Conservation (phyloP, 2,113 vertebrate species). For the Hemibagrus wyckioides region DNA sequence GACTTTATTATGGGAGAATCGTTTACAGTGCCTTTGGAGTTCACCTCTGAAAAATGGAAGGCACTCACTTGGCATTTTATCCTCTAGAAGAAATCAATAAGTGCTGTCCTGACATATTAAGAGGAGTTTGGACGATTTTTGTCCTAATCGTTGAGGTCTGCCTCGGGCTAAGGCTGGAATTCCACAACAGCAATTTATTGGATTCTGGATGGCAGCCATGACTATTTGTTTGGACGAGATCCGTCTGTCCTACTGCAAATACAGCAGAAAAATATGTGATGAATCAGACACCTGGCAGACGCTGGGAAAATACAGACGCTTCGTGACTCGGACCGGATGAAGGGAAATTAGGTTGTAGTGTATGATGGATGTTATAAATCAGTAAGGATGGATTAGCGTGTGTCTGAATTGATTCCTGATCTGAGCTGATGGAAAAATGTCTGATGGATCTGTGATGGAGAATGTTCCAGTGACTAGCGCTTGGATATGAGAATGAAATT, state of each 20-base stretch:
- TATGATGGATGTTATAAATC: slow-evolving; percentile 32
- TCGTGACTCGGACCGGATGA: background rate
- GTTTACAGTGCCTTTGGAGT: background rate
- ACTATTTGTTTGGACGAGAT: slow-evolving; percentile 17
- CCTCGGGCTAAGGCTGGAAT: background rate
- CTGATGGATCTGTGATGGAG: background rate
- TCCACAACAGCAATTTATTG: slow-evolving; percentile 10
- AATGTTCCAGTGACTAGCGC: background rate
- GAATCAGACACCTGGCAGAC: background rate
- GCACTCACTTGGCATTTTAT: background rate
- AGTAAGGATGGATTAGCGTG: slow-evolving; percentile 7
- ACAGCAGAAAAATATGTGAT: background rate
- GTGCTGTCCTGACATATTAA: slow-evolving; percentile 19
- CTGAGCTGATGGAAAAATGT: background rate
- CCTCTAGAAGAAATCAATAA: slow-evolving; percentile 25
- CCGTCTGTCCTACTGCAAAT: slow-evolving; percentile 6
- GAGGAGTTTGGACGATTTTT: background rate
- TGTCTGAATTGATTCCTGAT: slow-evolving; percentile 29
- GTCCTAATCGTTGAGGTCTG: slow-evolving; percentile 3
- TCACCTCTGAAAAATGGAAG: too few relatives aligned
- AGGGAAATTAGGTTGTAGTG: slow-evolving; percentile 13
- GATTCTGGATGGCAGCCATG: background rate
- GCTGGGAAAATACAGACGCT: background rate
- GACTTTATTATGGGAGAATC: background rate
- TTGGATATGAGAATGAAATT: background rate